Conservation (phyloP, 2,888 invertebrate species). For the Stomorhina lunata region DNA sequence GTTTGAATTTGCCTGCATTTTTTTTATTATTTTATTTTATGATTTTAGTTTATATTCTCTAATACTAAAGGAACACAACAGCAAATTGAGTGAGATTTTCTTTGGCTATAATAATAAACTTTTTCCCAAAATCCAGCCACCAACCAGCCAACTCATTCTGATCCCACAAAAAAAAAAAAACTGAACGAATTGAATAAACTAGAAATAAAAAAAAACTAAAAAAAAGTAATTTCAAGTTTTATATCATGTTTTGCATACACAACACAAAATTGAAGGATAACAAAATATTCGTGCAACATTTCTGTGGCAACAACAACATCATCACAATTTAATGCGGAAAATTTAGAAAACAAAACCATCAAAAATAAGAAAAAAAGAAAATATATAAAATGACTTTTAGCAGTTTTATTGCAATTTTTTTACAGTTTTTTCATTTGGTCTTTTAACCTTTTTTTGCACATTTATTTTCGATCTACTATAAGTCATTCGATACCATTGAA, state of each 20-base stretch:
- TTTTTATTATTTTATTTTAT: conserved; percentile 1
- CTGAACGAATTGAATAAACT: not conserved
- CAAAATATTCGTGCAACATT: conserved; percentile 1
- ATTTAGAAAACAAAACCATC: conserved; percentile 1
- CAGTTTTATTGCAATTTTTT: conserved; percentile 28
- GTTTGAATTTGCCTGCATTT: conserved; percentile 30
- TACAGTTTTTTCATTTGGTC: not conserved
- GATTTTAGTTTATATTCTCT: conserved; percentile 21
- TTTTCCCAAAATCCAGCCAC: conserved; percentile 22
- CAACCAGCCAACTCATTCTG: not conserved
- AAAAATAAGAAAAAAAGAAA: conserved; percentile 17
- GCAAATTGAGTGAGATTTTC: conserved; percentile 30
- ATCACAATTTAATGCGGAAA: not conserved
- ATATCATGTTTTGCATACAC: conserved; percentile 66
- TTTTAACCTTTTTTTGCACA: too few species aligned
- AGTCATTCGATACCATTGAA: too few species aligned
- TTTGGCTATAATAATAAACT: conserved; percentile 40
- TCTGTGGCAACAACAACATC: not conserved
- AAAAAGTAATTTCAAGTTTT: conserved; percentile 67
- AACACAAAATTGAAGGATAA: conserved; percentile 46
- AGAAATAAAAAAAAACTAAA: not conserved
- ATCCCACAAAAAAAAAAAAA: conserved; percentile 23
- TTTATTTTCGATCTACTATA: too few species aligned
- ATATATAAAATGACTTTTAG: conserved; percentile 29
- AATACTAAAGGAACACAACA: conserved; percentile 25